Conservation (phyloP, 2,888 invertebrate genomes). For the Cryptosula pallasiana region DNA sequence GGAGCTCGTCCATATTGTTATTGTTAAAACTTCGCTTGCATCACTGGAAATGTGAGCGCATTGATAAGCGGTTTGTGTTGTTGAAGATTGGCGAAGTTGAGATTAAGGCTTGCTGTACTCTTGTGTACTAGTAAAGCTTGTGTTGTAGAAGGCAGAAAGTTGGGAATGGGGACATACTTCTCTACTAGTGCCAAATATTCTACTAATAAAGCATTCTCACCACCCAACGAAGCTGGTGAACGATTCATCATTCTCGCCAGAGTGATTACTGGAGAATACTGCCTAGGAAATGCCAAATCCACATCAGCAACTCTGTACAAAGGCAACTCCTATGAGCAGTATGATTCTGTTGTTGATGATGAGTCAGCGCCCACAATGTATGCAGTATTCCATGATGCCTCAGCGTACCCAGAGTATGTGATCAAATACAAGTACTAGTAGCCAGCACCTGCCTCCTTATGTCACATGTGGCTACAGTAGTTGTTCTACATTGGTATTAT, state of each 20-base stretch:
- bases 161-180: background rate
- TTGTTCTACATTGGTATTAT: too few relatives aligned
- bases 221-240: background rate
- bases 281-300: background rate
- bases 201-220: background rate
- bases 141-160: background rate
- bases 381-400: slow-evolving; percentile 19
- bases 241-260: background rate
- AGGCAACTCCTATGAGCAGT: background rate
- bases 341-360: slow-evolving; percentile 13
- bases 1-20: too few relatives aligned
- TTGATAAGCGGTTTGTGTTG: too few relatives aligned
- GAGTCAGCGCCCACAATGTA: background rate
- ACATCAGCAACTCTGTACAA: background rate
- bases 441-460: background rate
- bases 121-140: background rate
- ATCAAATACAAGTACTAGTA: slow-evolving; percentile 12
- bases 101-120: too few relatives aligned
- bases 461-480: too few relatives aligned
- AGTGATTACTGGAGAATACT: slow-evolving; percentile 11
- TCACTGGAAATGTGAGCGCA: too few relatives aligned
- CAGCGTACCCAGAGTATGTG: slow-evolving; percentile 10
- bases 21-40: too few relatives aligned
- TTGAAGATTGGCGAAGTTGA: too few relatives aligned
- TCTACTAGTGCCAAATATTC: background rate